Conservation (phyloP, 2,888 invertebrate genomes). For the Antheraea yamamai region DNA sequence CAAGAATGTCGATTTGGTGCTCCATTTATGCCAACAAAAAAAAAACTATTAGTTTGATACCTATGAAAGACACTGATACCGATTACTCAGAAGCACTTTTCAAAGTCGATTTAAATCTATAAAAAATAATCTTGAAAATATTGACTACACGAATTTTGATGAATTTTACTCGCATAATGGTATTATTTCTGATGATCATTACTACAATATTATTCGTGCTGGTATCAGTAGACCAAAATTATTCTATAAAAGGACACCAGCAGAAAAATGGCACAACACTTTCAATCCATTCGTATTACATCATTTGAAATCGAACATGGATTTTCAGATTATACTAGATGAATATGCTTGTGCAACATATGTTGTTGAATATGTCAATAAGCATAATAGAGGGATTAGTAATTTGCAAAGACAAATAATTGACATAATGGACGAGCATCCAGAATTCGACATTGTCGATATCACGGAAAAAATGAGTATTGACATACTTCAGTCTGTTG, state of each 20-base stretch:
- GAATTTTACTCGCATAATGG: background rate
- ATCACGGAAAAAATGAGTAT: slow-evolving; percentile 36
- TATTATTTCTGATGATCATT: background rate
- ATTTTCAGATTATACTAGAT: background rate
- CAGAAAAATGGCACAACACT: background rate
- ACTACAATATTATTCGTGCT: background rate
- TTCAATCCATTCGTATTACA: background rate
- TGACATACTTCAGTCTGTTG: slow-evolving; percentile 33
- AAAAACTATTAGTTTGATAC: background rate
- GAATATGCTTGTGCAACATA: background rate
- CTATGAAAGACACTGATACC: background rate
- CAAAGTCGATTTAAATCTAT: background rate
- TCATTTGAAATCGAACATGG: background rate
- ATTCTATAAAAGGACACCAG: background rate
- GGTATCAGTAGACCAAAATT: background rate
- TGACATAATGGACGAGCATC: background rate
- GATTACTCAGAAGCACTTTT: background rate
- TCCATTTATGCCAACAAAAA: background rate
- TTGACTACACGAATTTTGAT: background rate
- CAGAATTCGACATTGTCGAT: slow-evolving; percentile 22
- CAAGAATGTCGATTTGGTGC: background rate
- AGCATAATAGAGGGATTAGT: background rate
- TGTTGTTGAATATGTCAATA: background rate
- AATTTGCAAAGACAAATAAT: background rate
- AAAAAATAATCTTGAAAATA: background rate